Conservation (phyloP, 2,797 vertebrate species). For the Pitangus sulphuratus region DNA sequence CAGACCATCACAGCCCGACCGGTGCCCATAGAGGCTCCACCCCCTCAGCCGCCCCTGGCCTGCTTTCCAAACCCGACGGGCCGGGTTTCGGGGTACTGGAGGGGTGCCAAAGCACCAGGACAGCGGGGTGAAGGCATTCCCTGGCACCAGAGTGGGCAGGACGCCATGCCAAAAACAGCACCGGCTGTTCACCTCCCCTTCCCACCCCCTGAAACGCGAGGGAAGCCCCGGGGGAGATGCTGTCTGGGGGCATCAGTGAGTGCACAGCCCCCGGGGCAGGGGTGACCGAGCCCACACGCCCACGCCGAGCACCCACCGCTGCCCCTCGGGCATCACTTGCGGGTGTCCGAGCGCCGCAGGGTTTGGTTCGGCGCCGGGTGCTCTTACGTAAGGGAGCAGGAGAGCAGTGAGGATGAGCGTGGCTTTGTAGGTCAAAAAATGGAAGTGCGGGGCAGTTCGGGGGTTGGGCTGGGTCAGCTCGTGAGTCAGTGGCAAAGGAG, state of each 20-base stretch:
- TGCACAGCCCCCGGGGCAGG: not conserved
- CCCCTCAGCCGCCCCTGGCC: not conserved
- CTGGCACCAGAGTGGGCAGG: not conserved
- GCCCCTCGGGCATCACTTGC: not conserved
- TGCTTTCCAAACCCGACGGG: not conserved
- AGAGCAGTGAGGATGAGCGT: not conserved
- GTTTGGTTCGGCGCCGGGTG: accelerated
- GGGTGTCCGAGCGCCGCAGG: not conserved
- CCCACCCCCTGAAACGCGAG: accelerated
- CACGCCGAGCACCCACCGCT: accelerated
- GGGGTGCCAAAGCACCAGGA: not conserved
- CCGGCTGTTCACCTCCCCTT: not conserved
- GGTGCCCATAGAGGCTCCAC: not conserved
- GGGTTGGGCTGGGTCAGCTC: conserved; percentile 28
- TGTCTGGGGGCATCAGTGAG: not conserved
- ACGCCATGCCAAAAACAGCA: not conserved
- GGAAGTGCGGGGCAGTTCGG: not conserved
- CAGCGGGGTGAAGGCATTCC: not conserved
- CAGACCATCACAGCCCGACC: not conserved
- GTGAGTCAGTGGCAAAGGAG: conserved; percentile 64
- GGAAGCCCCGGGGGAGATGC: not conserved
- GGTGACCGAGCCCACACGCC: accelerated
- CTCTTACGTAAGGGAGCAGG: not conserved
- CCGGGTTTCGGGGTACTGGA: not conserved
- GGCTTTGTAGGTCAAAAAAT: conserved; percentile 41